These are phyloP conservation scores for Antennarius maculatus DNA, from an alignment of 2,797 vertebrate genomes.

Conservation along the genomic window DNA sequence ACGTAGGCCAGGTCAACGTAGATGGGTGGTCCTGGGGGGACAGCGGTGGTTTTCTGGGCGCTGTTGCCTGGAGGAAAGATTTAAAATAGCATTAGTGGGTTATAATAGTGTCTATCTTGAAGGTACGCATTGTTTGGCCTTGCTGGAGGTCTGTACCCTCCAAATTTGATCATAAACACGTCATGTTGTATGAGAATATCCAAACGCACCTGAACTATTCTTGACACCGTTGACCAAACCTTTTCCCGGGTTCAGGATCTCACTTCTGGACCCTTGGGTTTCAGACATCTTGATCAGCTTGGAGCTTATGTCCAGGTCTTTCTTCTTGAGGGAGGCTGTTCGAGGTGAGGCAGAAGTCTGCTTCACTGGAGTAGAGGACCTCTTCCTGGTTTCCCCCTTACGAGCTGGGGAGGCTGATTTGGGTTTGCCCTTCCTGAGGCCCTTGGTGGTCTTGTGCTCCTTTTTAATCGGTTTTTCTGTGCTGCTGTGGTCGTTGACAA, in stretches of 20 bases:
- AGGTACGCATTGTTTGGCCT: too few species aligned
- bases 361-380: constrained; percentile 89
- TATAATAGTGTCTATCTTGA: neutral
- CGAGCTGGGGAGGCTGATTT: constrained; percentile 91
- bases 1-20: constrained; percentile 98
- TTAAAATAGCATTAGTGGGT: constrained; percentile 9
- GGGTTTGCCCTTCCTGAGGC: constrained; percentile 87
- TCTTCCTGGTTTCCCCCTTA: constrained; percentile 87
- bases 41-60: constrained; percentile 81
- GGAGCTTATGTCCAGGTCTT: constrained; percentile 85
- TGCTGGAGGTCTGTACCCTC: too few species aligned
- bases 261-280: constrained; percentile 80
- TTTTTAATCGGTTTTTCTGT: constrained; percentile 89
- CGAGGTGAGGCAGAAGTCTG: constrained; percentile 84
- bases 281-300: constrained; percentile 81
- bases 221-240: constrained; percentile 89
- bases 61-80: constrained; percentile 70
- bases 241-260: constrained; percentile 84
- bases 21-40: constrained; percentile 85
- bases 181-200: neutral
- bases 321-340: constrained; percentile 81
- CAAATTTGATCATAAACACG: too few species aligned
- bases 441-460: constrained; percentile 89
- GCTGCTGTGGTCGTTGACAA: constrained; percentile 84
- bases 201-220: constrained; percentile 82